phyloP scores from a whole-genome alignment of 2,113 vertebrate species.

The Ceuthmochares aereus region DNA sequence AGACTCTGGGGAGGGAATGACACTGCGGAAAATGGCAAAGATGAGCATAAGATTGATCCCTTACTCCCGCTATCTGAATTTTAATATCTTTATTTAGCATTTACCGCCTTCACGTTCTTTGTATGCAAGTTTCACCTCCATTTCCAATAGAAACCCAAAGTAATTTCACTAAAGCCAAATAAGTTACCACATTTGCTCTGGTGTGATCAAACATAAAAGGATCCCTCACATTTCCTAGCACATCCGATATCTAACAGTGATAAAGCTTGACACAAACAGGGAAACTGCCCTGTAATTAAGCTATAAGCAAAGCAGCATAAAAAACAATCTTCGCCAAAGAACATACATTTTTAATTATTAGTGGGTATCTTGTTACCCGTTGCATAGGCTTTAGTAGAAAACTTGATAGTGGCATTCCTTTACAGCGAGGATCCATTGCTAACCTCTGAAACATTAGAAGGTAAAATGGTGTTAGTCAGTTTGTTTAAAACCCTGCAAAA shows the following conservation, averaged over 20 bases:
- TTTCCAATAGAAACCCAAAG: neutral
- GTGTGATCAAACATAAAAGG: neutral
- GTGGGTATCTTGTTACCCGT: conserved; percentile 95
- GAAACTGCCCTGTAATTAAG: neutral
- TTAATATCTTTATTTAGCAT: neutral
- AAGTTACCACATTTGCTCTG: neutral
- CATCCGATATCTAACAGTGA: neutral
- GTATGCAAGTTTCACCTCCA: neutral
- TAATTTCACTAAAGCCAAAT: neutral
- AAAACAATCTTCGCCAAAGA: neutral
- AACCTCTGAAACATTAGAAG: conserved; percentile 84
- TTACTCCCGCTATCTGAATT: neutral
- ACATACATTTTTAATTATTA: conserved; percentile 98
- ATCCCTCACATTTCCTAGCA: neutral
- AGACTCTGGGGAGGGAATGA: neutral
- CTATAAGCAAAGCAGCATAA: conserved; percentile 29
- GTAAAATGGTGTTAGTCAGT: conserved; percentile 39
- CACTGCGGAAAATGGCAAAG: neutral
- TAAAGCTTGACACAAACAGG: neutral
- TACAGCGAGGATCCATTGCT: conserved; percentile 97
- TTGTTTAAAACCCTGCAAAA: neutral
- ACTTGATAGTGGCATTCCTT: conserved; percentile 98
- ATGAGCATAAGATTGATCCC: fast-evolving
- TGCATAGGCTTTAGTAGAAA: conserved; percentile 99
- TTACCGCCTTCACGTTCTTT: neutral